phyloP scores from a whole-genome alignment of 2,113 vertebrate genomes.

The Neomonachus schauinslandi region DNA sequence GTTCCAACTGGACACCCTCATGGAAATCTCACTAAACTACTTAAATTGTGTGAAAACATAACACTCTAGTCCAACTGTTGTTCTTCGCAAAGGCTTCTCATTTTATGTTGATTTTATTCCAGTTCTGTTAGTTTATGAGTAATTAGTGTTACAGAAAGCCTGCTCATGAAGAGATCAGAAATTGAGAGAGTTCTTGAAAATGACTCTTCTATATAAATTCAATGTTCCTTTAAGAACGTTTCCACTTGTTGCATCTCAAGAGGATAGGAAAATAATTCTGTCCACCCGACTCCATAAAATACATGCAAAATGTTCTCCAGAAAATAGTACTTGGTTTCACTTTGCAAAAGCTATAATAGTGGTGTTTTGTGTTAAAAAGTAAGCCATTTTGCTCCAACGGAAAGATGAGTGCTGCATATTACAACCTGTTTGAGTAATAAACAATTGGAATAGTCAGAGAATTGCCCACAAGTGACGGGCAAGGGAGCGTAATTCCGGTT shows the following conservation, averaged over 20 bases:
- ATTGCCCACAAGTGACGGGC: fast-evolving
- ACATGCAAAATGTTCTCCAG: background rate
- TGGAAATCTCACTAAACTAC: background rate
- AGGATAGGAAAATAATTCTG: background rate
- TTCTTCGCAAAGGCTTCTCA: background rate
- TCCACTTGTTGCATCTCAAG: background rate
- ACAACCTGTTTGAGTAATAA: background rate
- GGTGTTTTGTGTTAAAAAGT: background rate
- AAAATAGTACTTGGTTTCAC: background rate
- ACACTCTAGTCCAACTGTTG: background rate
- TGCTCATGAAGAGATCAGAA: background rate
- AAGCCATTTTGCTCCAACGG: background rate
- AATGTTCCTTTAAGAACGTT: background rate
- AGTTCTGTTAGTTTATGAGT: background rate
- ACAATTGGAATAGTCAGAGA: background rate
- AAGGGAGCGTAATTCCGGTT: background rate
- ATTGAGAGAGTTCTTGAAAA: background rate
- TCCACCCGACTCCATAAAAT: background rate
- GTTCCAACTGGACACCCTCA: background rate
- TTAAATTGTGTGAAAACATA: background rate
- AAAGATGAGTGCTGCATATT: background rate
- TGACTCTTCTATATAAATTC: background rate
- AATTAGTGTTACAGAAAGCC: background rate
- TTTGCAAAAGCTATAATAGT: background rate
- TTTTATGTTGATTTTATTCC: background rate